Percentiles rank a stretch among this genome's conserved stretches.
These are phyloP conservation scores for Calameuta pallipes DNA, from an alignment of 2,888 invertebrate species.

Conservation along the genomic window DNA sequence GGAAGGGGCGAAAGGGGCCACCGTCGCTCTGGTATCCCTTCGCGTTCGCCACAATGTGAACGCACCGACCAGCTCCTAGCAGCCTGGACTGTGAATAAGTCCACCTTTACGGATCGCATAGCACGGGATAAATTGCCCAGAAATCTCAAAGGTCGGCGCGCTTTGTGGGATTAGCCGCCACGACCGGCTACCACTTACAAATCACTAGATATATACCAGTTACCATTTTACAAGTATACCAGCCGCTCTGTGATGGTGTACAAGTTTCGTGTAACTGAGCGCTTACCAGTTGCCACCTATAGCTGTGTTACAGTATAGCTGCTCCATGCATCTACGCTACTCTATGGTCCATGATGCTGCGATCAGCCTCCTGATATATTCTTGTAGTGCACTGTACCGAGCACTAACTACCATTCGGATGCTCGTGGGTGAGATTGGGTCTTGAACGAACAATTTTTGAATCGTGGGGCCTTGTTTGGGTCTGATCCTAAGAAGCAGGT, in stretches of 20 bases:
- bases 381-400: neutral
- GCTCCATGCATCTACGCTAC: neutral
- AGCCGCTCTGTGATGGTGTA: neutral
- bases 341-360: neutral
- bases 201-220: constrained; percentile 55
- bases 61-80: constrained; percentile 12
- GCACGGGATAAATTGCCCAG: constrained; percentile 57
- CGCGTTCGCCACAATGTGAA: constrained; percentile 12
- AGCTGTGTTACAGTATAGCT: constrained; percentile 13
- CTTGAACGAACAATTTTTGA: neutral
- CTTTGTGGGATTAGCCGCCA: constrained; percentile 57
- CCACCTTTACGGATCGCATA: constrained; percentile 40
- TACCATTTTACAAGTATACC: constrained; percentile 43
- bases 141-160: constrained; percentile 51
- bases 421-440: neutral
- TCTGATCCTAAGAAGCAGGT: neutral
- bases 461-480: neutral
- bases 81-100: constrained; percentile 33
- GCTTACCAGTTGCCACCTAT: constrained; percentile 42
- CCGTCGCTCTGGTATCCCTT: neutral
- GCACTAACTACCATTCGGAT: neutral
- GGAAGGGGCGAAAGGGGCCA: neutral
- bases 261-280: neutral
- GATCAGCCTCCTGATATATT: neutral
- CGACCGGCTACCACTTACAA: constrained; percentile 55